Percentiles rank a stretch among this genome's conserved stretches.
phyloP scores from a whole-genome alignment of 2,113 vertebrate species.

The Orientallactaga bullata region DNA sequence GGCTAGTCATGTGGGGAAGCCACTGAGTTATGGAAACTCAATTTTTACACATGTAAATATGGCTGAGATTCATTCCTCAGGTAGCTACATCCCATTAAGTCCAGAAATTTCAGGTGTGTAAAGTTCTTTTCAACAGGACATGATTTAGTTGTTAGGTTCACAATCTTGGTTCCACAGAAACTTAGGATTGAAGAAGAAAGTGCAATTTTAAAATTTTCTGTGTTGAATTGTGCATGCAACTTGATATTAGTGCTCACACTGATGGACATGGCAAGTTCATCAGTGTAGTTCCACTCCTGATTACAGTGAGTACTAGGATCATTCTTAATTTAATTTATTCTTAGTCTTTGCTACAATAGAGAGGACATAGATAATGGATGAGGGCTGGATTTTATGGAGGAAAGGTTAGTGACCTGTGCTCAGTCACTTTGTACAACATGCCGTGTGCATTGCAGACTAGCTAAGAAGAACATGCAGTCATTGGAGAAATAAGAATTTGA shows the following conservation, averaged over 20 bases:
- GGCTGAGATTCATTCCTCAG: not conserved
- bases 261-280: not conserved
- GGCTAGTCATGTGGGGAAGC: not conserved
- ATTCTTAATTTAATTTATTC: not conserved
- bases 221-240: not conserved
- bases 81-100: not conserved
- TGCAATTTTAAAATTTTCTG: not conserved
- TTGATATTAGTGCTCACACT: not conserved
- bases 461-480: not conserved
- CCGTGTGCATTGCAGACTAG: not conserved
- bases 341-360: not conserved
- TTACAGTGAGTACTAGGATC: not conserved
- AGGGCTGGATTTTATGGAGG: not conserved
- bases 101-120: not conserved
- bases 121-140: not conserved
- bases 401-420: not conserved
- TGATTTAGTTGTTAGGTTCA: not conserved
- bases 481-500: not conserved
- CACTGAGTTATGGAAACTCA: not conserved
- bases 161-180: not conserved
- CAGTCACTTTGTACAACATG: not conserved
- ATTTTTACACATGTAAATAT: not conserved
- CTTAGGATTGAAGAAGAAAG: not conserved
- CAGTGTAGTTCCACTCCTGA: not conserved
- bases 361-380: not conserved